Evolutionary conservation across 1,140 invertebrate species (phyloP).

Genomic region (Polypedilum vanderplanki): DNA sequence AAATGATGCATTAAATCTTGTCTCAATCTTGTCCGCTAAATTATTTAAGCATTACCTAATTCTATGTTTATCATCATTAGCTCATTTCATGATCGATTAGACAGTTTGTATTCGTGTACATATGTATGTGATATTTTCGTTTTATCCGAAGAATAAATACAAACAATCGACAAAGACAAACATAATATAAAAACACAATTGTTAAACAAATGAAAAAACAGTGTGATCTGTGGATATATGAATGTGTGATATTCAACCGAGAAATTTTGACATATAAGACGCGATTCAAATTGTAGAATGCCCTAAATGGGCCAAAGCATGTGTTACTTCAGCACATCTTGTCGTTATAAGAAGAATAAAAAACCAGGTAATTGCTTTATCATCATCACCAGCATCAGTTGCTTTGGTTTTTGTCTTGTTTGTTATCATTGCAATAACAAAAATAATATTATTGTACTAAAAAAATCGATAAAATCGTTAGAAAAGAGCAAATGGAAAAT

Average conservation of each 20-base stretch:
- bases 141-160: not conserved
- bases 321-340: slow-evolving; percentile 32
- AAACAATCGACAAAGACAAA: not conserved
- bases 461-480: not conserved
- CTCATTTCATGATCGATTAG: too few relatives aligned
- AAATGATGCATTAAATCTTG: too few relatives aligned
- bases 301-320: slow-evolving; percentile 26
- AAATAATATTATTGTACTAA: not conserved
- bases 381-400: not conserved
- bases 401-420: not conserved
- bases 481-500: not conserved
- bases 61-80: too few relatives aligned
- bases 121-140: too few relatives aligned
- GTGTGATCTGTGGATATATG: not conserved
- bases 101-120: too few relatives aligned
- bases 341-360: slow-evolving; percentile 32
- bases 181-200: not conserved
- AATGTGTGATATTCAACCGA: slow-evolving; percentile 15
- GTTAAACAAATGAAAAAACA: not conserved
- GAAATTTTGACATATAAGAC: slow-evolving; percentile 16
- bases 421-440: too few relatives aligned
- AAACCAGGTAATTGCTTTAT: slow-evolving; percentile 29
- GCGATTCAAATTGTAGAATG: slow-evolving; percentile 3
- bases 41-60: too few relatives aligned
- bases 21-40: too few relatives aligned